phyloP scores from a whole-genome alignment of 2,113 vertebrate species.

The Spilogale gracilis region DNA sequence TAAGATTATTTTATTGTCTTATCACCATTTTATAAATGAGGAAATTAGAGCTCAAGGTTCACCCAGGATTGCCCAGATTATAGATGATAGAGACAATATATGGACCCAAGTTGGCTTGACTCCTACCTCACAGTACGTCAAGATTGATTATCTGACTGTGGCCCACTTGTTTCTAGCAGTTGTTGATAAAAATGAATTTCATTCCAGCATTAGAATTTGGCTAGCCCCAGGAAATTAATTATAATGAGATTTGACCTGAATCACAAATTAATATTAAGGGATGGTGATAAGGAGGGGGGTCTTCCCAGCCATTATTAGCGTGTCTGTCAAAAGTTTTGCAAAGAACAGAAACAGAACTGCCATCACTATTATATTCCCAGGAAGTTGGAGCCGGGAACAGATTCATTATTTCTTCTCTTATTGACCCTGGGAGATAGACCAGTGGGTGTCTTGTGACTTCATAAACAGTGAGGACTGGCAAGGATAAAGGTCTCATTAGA shows the following conservation, averaged over 20 bases:
- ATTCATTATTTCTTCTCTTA: neutral
- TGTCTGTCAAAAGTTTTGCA: neutral
- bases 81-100: neutral
- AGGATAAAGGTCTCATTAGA: slow-evolving; percentile 20
- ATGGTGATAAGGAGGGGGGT: neutral
- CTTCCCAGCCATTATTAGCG: neutral
- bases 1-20: neutral
- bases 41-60: neutral
- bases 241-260: slow-evolving; percentile 19
- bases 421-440: neutral
- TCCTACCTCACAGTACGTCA: neutral
- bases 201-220: neutral
- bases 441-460: neutral
- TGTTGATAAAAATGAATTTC: slow-evolving; percentile 42
- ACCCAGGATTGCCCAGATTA: neutral
- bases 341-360: neutral
- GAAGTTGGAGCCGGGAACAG: neutral
- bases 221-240: slow-evolving; percentile 34
- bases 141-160: neutral
- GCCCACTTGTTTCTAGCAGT: slow-evolving; percentile 22
- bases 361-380: neutral
- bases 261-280: neutral
- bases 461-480: neutral
- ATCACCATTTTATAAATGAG: slow-evolving; percentile 4
- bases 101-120: neutral